A percentile compares a stretch with the other conserved stretches of the same genome.
These are phyloP conservation scores for Tringa solitaria DNA, from an alignment of 2,113 vertebrate genomes.

Conservation along the genomic window DNA sequence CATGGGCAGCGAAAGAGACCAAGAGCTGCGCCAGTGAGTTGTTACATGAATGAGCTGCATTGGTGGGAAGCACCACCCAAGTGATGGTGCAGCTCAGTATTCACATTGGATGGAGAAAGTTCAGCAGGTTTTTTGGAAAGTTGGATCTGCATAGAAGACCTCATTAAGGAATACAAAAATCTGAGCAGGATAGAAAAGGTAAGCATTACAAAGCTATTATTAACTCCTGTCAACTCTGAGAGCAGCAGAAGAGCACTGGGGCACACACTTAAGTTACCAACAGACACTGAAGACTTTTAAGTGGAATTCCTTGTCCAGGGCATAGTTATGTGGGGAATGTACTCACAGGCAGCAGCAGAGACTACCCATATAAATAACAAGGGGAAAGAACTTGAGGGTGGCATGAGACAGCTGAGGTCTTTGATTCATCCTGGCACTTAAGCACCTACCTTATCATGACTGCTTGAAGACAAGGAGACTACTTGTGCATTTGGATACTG, in stretches of 20 bases:
- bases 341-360: not conserved
- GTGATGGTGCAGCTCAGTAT: not conserved
- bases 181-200: not conserved
- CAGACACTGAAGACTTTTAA: conserved; percentile 16
- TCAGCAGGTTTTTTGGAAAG: not conserved
- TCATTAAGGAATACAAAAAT: conserved; percentile 12
- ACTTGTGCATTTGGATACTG: not conserved
- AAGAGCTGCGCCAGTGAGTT: not conserved
- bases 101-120: not conserved
- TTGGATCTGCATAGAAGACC: not conserved
- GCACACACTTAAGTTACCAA: not conserved
- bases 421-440: not conserved
- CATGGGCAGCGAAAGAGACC: not conserved
- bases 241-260: not conserved
- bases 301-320: conserved; percentile 11
- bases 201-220: conserved; percentile 26
- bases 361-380: not conserved
- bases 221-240: not conserved
- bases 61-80: not conserved
- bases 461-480: not conserved
- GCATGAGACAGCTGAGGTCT: not conserved
- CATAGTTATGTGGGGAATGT: not conserved
- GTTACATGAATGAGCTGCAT: not conserved
- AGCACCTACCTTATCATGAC: not conserved
- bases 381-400: not conserved